Base-by-base conservation (phyloP, 92 coral and sea anemone genomes). In the Micromussa lordhowensis region DNA sequence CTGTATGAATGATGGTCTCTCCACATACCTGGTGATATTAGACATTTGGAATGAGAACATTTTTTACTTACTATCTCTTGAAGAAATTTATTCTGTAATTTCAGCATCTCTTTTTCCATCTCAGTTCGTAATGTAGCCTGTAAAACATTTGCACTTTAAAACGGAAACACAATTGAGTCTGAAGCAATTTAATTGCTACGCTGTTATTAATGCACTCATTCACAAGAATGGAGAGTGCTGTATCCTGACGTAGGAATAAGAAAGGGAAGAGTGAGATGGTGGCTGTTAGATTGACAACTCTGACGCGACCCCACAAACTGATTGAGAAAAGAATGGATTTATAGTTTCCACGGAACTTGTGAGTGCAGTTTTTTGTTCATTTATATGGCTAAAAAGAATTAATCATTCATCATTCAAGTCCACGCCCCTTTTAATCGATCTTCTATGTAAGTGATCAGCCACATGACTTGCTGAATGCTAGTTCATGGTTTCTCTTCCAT, bases 51-150 rank as follows among this genome's bases (percentile, higher is more conserved):
- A 59, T 21, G n/a, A 19, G 24, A 59, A 59, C 26, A 21, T 18
- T 22, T 26, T 82, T 68, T 36, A 64, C 88, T 84, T 59, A 84
- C 88, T 6, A 74, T n/a, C 58, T 84, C 88, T 74, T 84, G 80
- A 19, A 84, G 73, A 84, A 84, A 84, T 57, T 84, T 84, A n/a
- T 84, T 73, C 73, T 84, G 79, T 32, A 84, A 75, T 57, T 54
- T 84, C 35, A 26, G 30, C 26, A 78, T 84, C 75, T 84, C 88
- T n/a, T 74, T 84, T 74, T 84, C 81, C 81, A 84, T n/a, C 88
- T 84, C 88, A 36, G 88, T 68, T 7, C 80, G 88, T 21, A 84
- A n/a, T 34, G 88, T 58, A 57, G 55, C 38, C 88, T 84, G 58
- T 19, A 11, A 68, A 82, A 35, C 6, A 31, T 14, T 22, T 17